Percentiles rank a stretch among this genome's conserved stretches.
These are phyloP conservation scores for Tyrannus savana DNA, from an alignment of 2,113 vertebrate species.

Conservation along the genomic window DNA sequence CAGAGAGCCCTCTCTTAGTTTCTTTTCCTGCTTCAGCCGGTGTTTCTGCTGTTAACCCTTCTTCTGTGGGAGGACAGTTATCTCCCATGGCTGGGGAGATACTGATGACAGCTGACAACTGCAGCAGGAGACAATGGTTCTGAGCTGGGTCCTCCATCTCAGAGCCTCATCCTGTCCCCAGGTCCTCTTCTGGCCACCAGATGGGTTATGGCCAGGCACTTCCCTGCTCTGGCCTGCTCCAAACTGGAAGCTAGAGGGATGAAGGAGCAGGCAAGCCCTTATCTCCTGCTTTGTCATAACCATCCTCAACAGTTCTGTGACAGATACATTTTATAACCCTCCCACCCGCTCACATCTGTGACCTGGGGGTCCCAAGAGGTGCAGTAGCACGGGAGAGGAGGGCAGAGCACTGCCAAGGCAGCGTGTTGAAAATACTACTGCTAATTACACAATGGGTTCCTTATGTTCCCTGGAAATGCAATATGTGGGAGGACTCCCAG, in stretches of 20 bases:
- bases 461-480: slow-evolving; percentile 60
- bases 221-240: not conserved
- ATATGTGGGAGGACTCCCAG: not conserved
- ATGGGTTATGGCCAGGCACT: not conserved
- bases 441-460: slow-evolving; percentile 68
- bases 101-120: not conserved
- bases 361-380: not conserved
- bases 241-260: not conserved
- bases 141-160: not conserved
- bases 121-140: not conserved
- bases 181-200: not conserved
- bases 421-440: not conserved
- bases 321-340: not conserved
- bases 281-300: not conserved
- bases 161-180: not conserved
- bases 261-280: not conserved
- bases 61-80: accelerated
- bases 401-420: not conserved
- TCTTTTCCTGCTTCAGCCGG: not conserved
- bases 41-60: slow-evolving; percentile 17
- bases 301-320: not conserved
- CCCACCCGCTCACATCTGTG: not conserved
- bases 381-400: not conserved
- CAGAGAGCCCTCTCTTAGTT: not conserved
- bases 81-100: not conserved